phyloP scores from a whole-genome alignment of 2,888 invertebrate genomes.

The Ptilodon capucinus region DNA sequence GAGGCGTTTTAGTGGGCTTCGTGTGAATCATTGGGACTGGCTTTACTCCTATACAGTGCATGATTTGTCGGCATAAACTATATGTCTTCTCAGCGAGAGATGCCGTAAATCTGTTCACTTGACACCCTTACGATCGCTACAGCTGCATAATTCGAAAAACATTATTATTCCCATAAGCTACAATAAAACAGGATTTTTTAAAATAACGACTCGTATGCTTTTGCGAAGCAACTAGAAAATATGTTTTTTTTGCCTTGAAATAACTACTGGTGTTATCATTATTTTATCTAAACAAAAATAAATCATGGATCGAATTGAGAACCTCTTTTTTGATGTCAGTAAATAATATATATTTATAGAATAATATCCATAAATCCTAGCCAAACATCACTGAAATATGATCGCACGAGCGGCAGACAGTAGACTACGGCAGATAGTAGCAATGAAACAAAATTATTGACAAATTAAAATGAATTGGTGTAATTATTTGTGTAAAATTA shows the following conservation, averaged over 20 bases:
- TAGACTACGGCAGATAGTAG: neutral
- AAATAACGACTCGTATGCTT: slow-evolving; percentile 18
- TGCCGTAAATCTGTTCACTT: slow-evolving; percentile 68
- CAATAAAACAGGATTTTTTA: slow-evolving; percentile 41
- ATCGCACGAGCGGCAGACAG: no score
- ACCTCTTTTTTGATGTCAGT: no score
- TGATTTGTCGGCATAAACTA: slow-evolving; percentile 70
- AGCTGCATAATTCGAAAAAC: slow-evolving; percentile 62
- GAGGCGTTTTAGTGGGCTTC: slow-evolving; percentile 60
- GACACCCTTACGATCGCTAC: slow-evolving; percentile 64
- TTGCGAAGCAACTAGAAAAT: no score
- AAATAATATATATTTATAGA: no score
- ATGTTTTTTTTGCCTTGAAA: no score
- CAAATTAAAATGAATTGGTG: neutral
- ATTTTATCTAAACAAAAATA: no score
- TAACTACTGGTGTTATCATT: no score
- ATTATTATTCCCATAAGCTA: slow-evolving; percentile 46
- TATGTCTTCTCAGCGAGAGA: slow-evolving; percentile 68
- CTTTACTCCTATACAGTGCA: slow-evolving; percentile 49
- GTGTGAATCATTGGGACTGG: slow-evolving; percentile 59
- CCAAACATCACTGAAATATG: no score
- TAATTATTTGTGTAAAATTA: neutral
- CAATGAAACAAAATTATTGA: neutral
- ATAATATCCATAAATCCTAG: no score
- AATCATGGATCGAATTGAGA: no score